phyloP scores from a whole-genome alignment of 35 echinoderm and acorn worm species.

The Lytechinus pictus region DNA sequence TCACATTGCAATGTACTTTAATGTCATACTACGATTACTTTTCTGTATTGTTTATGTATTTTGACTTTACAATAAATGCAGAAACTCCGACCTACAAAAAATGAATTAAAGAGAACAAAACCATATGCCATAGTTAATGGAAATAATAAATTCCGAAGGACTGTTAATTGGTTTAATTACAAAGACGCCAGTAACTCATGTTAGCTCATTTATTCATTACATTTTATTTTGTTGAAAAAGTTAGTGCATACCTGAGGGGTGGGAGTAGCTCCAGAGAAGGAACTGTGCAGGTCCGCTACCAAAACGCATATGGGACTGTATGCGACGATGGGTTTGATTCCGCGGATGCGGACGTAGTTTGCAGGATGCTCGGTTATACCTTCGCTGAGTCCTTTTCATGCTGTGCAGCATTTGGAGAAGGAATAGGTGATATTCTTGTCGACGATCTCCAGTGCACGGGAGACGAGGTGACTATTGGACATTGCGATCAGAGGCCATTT shows the following conservation, averaged over 20 bases:
- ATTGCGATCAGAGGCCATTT: background rate
- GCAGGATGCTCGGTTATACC: background rate
- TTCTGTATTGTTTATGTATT: too few relatives aligned
- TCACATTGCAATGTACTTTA: too few relatives aligned
- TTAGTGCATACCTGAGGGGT: background rate
- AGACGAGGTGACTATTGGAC: background rate
- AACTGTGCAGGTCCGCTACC: background rate
- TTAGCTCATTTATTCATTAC: background rate
- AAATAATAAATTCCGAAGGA: too few relatives aligned
- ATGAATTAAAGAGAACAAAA: too few relatives aligned
- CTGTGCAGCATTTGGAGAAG: background rate
- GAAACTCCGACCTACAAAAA: too few relatives aligned
- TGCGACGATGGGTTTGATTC: background rate
- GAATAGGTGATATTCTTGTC: background rate
- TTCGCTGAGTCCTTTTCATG: background rate
- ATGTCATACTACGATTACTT: too few relatives aligned
- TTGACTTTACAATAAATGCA: too few relatives aligned
- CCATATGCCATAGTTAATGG: too few relatives aligned
- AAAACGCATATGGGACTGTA: background rate
- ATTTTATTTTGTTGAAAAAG: background rate
- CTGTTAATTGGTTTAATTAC: too few relatives aligned
- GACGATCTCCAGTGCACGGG: background rate
- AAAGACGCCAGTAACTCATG: too few relatives aligned
- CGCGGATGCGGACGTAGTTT: background rate
- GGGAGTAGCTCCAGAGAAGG: background rate